phyloP scores from a whole-genome alignment of 1,140 invertebrate species.

The Papilio polytes region DNA sequence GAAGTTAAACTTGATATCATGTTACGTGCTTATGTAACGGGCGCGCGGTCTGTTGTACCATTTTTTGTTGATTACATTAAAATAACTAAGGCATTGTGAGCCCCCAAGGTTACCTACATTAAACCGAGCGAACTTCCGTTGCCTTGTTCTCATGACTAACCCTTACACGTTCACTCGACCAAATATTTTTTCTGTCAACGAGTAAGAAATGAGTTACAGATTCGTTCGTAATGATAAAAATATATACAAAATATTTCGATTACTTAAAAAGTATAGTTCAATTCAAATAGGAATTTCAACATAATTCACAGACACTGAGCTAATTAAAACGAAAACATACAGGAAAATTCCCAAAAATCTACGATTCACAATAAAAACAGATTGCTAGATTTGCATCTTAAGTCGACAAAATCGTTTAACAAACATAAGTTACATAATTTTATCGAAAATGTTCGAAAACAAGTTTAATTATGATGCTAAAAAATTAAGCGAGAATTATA shows the following conservation, averaged over 20 bases:
- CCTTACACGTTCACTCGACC: constrained; percentile 25
- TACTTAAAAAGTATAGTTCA: neutral
- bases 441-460: neutral
- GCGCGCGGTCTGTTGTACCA: constrained; percentile 35
- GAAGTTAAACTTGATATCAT: constrained; percentile 40
- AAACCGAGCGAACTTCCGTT: constrained; percentile 68
- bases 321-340: neutral
- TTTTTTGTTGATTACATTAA: constrained; percentile 74
- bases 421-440: constrained; percentile 1
- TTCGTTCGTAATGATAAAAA: neutral
- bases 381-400: neutral
- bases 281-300: neutral
- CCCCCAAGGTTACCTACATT: constrained; percentile 75
- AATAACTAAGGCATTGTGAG: constrained; percentile 69
- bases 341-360: neutral
- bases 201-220: neutral
- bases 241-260: neutral
- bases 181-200: constrained; percentile 11
- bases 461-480: constrained; percentile 23
- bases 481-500: neutral
- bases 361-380: neutral
- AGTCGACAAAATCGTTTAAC: neutral
- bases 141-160: constrained; percentile 39
- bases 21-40: constrained; percentile 56
- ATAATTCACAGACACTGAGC: neutral